Base-by-base conservation (phyloP, 2,888 invertebrate species). In the Embidobia sp. region DNA sequence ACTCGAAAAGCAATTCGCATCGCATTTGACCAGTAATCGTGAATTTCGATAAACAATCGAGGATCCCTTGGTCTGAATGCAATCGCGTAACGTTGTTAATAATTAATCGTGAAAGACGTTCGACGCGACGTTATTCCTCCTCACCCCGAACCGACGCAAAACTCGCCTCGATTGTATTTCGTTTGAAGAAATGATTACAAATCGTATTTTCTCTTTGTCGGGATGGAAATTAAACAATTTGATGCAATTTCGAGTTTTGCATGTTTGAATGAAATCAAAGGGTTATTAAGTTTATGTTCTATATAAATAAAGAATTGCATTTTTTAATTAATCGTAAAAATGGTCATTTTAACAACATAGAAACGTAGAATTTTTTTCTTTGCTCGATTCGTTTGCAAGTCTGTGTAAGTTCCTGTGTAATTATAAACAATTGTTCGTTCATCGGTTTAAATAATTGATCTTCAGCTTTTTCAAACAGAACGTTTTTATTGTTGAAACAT, bases 31-130 rank as follows among this genome's bases (percentile, higher is more conserved):
- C 31, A 35, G 22, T 57, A 67, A 67, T 57, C 44, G 29, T 35
- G 26, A 69, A 59, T 59, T 69, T 59, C 48, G 42, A 59, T 51
- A 49, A 63, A 49, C 31, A 59, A 59, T 49, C 40, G 48, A 29
- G 48, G 19, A n/a, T n/a, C 37, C 49, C 55, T 69, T 53, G 48
- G 57, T 57, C 19, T 44, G 33, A 33, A n/a, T n/a, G 10, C 5
- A n/a, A 51, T 1, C 27, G 19, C 35, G 27, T 35, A 18, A 61
- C 42, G n/a, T 37, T 48, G 48, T 61, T 35, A 61, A 44, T 26
- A 35, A 61, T 61, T 48, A 59, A 33, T 44, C 19, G 33, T 22
- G 5, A 48, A 61, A 61, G 61, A 61, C 48, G 61, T 8, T 44
- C 42, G 44, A 42, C 7, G 27, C 42, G 29, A 7, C 16, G 31